phyloP scores from a whole-genome alignment of 2,797 vertebrate genomes.

The Nannoperca obscura region DNA sequence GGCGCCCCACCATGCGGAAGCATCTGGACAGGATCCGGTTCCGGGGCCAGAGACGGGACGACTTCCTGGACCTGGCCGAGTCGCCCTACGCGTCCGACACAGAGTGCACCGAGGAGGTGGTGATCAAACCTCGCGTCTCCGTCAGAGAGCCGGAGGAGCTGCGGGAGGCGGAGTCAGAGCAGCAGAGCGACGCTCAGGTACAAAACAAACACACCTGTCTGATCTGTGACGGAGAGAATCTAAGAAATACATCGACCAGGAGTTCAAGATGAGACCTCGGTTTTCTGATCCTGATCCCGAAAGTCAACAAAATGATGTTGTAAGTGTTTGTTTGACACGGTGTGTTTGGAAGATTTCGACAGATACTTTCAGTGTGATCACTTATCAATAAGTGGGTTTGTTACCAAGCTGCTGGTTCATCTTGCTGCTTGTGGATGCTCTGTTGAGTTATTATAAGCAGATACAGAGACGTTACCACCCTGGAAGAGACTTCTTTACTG shows the following conservation, averaged over 20 bases:
- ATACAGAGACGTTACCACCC: not conserved
- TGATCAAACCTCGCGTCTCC: constrained; percentile 80
- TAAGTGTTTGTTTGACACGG: too few relatives aligned
- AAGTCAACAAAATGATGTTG: not conserved
- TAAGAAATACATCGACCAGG: not conserved
- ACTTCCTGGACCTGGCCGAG: constrained; percentile 93
- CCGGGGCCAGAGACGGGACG: constrained; percentile 94
- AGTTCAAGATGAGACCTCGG: not conserved
- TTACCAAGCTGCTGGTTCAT: not conserved
- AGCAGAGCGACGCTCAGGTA: constrained; percentile 65
- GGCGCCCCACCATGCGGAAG: constrained; percentile 93
- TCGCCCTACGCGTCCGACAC: constrained; percentile 96
- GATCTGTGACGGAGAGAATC: not conserved
- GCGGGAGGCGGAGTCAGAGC: constrained; percentile 85
- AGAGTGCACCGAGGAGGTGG: constrained; percentile 91
- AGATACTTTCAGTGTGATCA: not conserved
- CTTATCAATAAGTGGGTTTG: not conserved
- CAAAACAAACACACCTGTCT: not conserved
- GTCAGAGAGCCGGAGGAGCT: constrained; percentile 89
- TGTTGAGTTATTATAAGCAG: not conserved
- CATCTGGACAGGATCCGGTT: constrained; percentile 96
- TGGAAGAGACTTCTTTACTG: not conserved
- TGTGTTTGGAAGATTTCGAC: too few relatives aligned
- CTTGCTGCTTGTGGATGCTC: not conserved
- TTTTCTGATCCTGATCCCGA: not conserved